phyloP scores from a whole-genome alignment of 2,888 invertebrate genomes.

The Taphrorychus bicolor region DNA sequence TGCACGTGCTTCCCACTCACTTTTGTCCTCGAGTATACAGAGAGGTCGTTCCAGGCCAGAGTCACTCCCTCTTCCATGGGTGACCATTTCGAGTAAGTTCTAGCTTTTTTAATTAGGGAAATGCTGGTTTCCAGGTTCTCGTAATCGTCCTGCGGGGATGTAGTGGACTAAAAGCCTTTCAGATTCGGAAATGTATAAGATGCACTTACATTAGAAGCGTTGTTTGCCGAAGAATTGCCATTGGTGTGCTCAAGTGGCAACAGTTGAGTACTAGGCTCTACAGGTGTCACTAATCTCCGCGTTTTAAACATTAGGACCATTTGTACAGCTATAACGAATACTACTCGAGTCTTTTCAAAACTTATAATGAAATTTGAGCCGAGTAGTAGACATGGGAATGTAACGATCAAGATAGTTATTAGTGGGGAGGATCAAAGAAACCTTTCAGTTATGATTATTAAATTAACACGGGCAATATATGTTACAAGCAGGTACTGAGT shows the following conservation, averaged over 20 bases:
- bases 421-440: slow-evolving; percentile 8
- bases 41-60: slow-evolving; percentile 80
- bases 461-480: slow-evolving; percentile 25
- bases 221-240: neutral
- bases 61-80: slow-evolving; percentile 72
- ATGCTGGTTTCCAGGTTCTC: slow-evolving; percentile 30
- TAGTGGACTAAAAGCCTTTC: no score
- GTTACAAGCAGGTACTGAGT: slow-evolving; percentile 20
- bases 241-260: slow-evolving; percentile 3
- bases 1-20: slow-evolving; percentile 59
- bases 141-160: slow-evolving; percentile 27
- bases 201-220: neutral
- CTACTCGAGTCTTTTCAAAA: neutral
- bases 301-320: slow-evolving; percentile 26
- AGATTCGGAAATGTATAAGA: no score
- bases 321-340: neutral
- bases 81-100: slow-evolving; percentile 65
- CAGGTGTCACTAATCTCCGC: neutral
- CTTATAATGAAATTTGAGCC: neutral
- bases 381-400: neutral
- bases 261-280: slow-evolving; percentile 6
- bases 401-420: neutral
- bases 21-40: slow-evolving; percentile 69
- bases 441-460: slow-evolving; percentile 25
- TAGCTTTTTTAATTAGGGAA: slow-evolving; percentile 28